Evolutionary conservation across 2,113 vertebrate genomes (phyloP).

Genomic region (Gadus chalcogrammus): DNA sequence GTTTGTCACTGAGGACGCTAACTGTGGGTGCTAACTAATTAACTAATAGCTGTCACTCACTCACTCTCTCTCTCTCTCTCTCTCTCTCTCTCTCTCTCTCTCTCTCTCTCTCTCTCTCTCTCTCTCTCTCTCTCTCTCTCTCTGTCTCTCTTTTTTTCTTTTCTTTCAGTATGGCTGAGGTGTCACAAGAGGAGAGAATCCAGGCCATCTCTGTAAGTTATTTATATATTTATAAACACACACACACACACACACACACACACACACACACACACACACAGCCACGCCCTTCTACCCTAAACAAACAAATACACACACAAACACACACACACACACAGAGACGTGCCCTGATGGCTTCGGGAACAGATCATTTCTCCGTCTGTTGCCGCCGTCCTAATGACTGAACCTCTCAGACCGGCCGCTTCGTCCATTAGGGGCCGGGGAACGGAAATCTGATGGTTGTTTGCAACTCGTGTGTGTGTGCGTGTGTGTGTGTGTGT

Average conservation of each 20-base stretch:
- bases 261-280: too few species aligned
- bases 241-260: too few species aligned
- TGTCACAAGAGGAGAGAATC: constrained; percentile 75
- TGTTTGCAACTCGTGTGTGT: neutral
- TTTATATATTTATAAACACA: constrained; percentile 8
- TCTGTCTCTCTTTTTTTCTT: constrained; percentile 12
- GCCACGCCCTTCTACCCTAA: neutral
- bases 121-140: constrained; percentile 8
- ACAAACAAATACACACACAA: neutral
- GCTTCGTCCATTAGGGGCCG: constrained; percentile 46
- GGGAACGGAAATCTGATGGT: constrained; percentile 30
- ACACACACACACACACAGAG: neutral
- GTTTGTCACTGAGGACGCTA: constrained; percentile 1
- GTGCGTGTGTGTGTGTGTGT: constrained; percentile 9
- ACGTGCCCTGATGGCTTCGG: constrained; percentile 16
- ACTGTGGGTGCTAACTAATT: neutral
- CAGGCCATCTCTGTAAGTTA: constrained; percentile 74
- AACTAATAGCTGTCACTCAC: neutral
- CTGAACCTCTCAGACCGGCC: constrained; percentile 55
- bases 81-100: neutral
- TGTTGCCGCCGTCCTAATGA: constrained; percentile 43
- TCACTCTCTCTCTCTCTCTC: neutral
- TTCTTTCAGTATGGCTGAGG: constrained; percentile 72
- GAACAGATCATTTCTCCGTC: constrained; percentile 36
- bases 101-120: neutral